phyloP scores from a whole-genome alignment of 2,888 invertebrate species.

The Lordiphosa andalusiaca region DNA sequence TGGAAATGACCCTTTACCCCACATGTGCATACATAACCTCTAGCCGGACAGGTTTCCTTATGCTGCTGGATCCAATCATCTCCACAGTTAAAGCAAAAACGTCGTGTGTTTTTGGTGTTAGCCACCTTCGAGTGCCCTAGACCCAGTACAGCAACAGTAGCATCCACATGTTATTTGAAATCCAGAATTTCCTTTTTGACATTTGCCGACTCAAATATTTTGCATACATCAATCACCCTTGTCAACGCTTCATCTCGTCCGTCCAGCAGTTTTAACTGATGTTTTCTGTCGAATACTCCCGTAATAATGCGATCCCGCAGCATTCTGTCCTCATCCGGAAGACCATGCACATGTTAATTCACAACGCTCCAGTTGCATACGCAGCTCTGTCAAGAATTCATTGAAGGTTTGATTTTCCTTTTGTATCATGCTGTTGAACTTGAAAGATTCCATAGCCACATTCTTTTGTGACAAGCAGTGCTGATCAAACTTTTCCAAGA shows the following conservation, averaged over 20 bases:
- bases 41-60: background rate
- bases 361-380: constrained; percentile 26
- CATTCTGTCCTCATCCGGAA: constrained; percentile 39
- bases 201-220: constrained; percentile 30
- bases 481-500: background rate
- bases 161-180: background rate
- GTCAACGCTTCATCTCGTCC: constrained; percentile 29
- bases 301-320: constrained; percentile 40
- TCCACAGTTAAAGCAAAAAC: constrained; percentile 2
- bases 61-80: background rate
- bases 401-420: constrained; percentile 31
- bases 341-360: constrained; percentile 29
- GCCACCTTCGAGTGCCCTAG: background rate
- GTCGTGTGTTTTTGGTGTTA: background rate
- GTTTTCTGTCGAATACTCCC: constrained; percentile 36
- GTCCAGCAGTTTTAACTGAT: constrained; percentile 39
- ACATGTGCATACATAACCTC: background rate
- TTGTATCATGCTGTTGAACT: constrained; percentile 33
- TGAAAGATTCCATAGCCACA: constrained; percentile 36
- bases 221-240: constrained; percentile 36
- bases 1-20: background rate
- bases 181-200: constrained; percentile 18
- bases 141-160: no score
- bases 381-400: constrained; percentile 34
- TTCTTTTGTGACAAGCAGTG: constrained; percentile 4